Base-by-base conservation (phyloP, 1,140 invertebrate genomes). In the Euwallacea similis region DNA sequence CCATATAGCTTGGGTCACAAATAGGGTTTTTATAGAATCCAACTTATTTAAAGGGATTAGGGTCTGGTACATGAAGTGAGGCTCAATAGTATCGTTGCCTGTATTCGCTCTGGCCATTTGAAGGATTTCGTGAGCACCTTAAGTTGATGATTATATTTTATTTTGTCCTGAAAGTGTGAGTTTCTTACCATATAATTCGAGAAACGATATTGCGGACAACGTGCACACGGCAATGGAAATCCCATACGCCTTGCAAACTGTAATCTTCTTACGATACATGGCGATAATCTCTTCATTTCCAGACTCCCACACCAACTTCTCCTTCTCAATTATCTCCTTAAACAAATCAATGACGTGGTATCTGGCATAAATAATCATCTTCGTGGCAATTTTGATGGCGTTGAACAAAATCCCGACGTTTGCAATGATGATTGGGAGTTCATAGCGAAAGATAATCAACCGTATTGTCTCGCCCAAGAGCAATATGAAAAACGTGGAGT, bases 301-400 rank as follows among this genome's bases (percentile, higher is more conserved):
- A n/a, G 41, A 61, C 11, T 16, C 13, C 66, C 66, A 69, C 7
- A 61, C 16, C 10, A 47, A 15, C 1, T 33, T 21, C 56, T 69
- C 66, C n/a, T 69, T 69, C 47, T 61, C 56, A 7, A 69, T 61
- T n/a, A 69, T 47, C 7, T 69, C 56, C 2, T 69, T 13, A n/a
- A 69, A 69, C n/a, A 61, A 13, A 11, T 21, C 11, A 7, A 47
- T 10, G 11, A 61, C 21, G 2, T 50, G 7, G 46, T 61, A 59
- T 9, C 50, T 69, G 3, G 42, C 21, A 42, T 21, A 69, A 21
- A 69, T 60, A 15, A 60, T 10, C n/a, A 69, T 15, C 61, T 69
- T 69, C 3, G 53, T 13, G 11, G 13, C 7, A 13, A 69, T 69
- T 61, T 69, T 69, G 10, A 44, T 53, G 13, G 56, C 66, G 42